These are phyloP conservation scores for Dendrolimus punctatus DNA, from an alignment of 1,140 invertebrate species.

Conservation along the genomic window DNA sequence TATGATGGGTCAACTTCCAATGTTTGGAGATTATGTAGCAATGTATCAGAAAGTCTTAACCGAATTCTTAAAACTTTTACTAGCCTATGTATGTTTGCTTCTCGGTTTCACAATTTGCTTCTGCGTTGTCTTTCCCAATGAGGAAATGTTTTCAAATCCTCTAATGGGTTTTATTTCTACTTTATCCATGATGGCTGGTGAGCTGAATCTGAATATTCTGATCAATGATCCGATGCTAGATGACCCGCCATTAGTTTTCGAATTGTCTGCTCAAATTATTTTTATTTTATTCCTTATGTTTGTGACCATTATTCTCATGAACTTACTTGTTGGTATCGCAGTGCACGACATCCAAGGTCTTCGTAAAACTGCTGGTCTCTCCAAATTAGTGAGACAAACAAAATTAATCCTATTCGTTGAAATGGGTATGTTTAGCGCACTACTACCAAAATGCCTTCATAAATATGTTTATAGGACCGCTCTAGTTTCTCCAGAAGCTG, in stretches of 20 bases:
- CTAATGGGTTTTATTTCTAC: slow-evolving; percentile 76
- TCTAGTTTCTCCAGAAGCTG: slow-evolving; percentile 70
- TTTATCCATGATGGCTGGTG: slow-evolving; percentile 80
- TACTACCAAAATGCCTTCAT: slow-evolving; percentile 70
- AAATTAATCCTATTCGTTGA: slow-evolving; percentile 79
- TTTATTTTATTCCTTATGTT: slow-evolving; percentile 78
- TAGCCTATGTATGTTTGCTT: slow-evolving; percentile 76
- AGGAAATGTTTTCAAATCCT: slow-evolving; percentile 75
- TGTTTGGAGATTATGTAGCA: slow-evolving; percentile 78
- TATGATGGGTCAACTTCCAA: slow-evolving; percentile 77
- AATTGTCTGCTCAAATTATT: slow-evolving; percentile 75
- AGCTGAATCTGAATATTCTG: slow-evolving; percentile 77
- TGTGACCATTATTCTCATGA: slow-evolving; percentile 81
- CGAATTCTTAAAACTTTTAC: slow-evolving; percentile 75
- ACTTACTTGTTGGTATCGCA: slow-evolving; percentile 79
- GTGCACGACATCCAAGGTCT: slow-evolving; percentile 80
- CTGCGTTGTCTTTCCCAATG: slow-evolving; percentile 76
- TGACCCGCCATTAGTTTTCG: slow-evolving; percentile 57
- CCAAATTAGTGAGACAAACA: slow-evolving; percentile 78
- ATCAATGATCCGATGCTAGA: slow-evolving; percentile 69
- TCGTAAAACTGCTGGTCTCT: slow-evolving; percentile 78
- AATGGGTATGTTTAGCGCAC: slow-evolving; percentile 75
- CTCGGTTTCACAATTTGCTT: slow-evolving; percentile 79
- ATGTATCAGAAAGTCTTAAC: slow-evolving; percentile 79
- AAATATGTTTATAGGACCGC: slow-evolving; percentile 70